Percentiles rank a stretch among this genome's conserved stretches.
Evolutionary conservation across 2,113 vertebrate species (phyloP).

Genomic region (Anoura caudifer): DNA sequence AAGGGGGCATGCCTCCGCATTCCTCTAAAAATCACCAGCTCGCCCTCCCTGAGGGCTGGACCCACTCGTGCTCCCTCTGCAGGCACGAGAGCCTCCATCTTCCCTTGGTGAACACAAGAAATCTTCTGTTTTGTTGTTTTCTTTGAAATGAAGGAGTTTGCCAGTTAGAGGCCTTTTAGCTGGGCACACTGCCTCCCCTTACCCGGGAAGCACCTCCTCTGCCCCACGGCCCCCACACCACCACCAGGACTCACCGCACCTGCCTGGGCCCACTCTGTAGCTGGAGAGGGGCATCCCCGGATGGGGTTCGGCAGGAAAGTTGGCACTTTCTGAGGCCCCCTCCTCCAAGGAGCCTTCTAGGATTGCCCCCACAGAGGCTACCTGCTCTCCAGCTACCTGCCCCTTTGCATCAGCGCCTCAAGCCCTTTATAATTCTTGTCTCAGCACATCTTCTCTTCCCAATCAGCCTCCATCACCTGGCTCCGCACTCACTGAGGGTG

Average conservation of each 20-base stretch:
- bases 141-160: not conserved
- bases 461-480: not conserved
- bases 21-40: not conserved
- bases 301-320: not conserved
- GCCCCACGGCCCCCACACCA: not conserved
- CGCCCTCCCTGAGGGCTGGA: not conserved
- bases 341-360: not conserved
- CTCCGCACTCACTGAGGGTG: not conserved
- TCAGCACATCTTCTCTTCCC: not conserved
- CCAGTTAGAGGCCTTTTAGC: not conserved
- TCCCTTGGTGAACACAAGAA: no score
- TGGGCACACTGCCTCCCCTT: rapidly evolving
- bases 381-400: not conserved
- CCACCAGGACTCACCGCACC: no score
- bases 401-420: not conserved
- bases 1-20: not conserved
- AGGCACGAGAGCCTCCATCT: no score
- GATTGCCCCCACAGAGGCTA: not conserved
- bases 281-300: not conserved
- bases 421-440: not conserved
- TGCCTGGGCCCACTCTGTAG: not conserved
- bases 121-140: not conserved
- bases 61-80: not conserved
- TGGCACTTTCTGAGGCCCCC: not conserved
- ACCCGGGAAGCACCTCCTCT: not conserved